Evolutionary conservation across 2,888 invertebrate species (phyloP).

Genomic region (Rapana venosa): DNA sequence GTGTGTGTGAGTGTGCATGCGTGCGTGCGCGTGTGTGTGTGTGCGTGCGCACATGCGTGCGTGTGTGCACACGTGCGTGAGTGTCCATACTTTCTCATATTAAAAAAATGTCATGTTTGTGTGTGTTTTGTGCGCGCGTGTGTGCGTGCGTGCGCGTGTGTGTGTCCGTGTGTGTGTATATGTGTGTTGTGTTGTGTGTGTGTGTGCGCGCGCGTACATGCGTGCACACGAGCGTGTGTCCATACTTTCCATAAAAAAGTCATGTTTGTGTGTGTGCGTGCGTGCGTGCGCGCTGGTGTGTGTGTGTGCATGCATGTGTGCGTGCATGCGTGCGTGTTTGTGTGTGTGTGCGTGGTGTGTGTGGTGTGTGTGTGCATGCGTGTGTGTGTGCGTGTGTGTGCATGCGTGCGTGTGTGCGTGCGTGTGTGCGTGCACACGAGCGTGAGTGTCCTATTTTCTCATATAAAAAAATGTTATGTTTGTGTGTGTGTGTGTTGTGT

Average conservation of each 20-base stretch:
- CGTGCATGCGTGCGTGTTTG: background rate
- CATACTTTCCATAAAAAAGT: no score
- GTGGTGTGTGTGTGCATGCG: background rate
- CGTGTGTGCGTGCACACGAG: background rate
- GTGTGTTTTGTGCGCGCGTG: background rate
- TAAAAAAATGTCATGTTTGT: background rate
- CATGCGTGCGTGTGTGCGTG: background rate
- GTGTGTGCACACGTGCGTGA: background rate
- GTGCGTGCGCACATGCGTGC: background rate
- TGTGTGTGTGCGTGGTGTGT: background rate
- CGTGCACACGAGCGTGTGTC: background rate
- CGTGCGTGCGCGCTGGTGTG: constrained; percentile 7
- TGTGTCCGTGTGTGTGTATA: background rate
- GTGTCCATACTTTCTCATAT: background rate
- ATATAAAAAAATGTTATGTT: no score
- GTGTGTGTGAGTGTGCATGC: no score
- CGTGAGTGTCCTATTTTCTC: no score
- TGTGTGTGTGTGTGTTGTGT: background rate
- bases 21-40: background rate
- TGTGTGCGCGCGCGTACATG: background rate
- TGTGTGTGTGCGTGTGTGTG: background rate
- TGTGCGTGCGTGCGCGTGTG: no score
- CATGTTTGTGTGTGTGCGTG: background rate
- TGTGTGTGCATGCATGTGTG: constrained; percentile 17
- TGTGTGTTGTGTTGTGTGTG: background rate